Evolutionary conservation across 1,140 invertebrate genomes (phyloP).

Genomic region (Cyrtorhinus lividipennis): DNA sequence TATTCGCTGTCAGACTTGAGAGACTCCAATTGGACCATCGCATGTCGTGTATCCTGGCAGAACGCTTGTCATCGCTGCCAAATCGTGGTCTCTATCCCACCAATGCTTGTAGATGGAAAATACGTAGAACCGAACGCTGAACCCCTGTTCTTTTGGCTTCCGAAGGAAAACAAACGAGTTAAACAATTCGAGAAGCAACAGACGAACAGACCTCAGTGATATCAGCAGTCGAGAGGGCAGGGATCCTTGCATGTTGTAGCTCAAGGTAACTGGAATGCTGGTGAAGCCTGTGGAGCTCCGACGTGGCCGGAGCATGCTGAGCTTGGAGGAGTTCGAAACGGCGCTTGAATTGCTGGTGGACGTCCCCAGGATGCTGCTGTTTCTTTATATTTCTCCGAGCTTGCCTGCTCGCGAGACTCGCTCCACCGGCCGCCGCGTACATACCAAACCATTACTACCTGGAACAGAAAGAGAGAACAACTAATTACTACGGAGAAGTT

Average conservation of each 20-base stretch:
- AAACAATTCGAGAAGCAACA: too few relatives aligned
- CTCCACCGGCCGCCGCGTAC: constrained; percentile 59
- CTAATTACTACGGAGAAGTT: too few relatives aligned
- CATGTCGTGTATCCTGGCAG: too few relatives aligned
- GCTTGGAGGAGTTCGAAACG: constrained; percentile 27
- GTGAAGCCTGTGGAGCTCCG: constrained; percentile 19
- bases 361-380: constrained; percentile 24
- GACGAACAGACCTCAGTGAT: constrained; percentile 20
- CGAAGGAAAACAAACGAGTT: too few relatives aligned
- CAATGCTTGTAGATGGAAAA: too few relatives aligned
- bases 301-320: constrained; percentile 23
- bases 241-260: constrained; percentile 19
- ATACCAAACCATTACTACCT: constrained; percentile 30
- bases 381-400: constrained; percentile 32
- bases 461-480: constrained; percentile 7
- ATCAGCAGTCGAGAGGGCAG: constrained; percentile 20
- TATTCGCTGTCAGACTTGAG: too few relatives aligned
- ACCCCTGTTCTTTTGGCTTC: too few relatives aligned
- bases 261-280: constrained; percentile 23
- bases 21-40: too few relatives aligned
- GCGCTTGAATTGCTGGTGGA: constrained; percentile 27
- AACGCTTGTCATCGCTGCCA: too few relatives aligned
- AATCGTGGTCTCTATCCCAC: too few relatives aligned
- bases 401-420: constrained; percentile 52
- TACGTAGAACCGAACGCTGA: too few relatives aligned